phyloP scores from a whole-genome alignment of 1,140 invertebrate genomes.

The Harpegnathos saltator region DNA sequence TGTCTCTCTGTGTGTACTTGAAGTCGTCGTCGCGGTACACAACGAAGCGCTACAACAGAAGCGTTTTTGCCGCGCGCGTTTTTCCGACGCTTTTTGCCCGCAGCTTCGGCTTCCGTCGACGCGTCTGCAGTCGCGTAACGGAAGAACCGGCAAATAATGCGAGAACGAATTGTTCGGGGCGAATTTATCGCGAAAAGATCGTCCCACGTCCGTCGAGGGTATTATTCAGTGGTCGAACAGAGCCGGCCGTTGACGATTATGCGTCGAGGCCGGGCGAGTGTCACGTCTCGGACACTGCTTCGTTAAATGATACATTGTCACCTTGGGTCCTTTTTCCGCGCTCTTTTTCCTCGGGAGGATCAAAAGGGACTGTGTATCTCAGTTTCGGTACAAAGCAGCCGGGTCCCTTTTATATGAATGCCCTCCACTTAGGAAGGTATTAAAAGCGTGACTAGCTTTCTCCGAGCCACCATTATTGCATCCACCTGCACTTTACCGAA shows the following conservation, averaged over 20 bases:
- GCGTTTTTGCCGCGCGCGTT: not conserved
- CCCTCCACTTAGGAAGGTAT: constrained; percentile 11
- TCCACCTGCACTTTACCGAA: constrained; percentile 40
- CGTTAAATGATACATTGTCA: no score
- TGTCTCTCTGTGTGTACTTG: no score
- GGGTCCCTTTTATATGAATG: not conserved
- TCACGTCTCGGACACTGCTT: no score
- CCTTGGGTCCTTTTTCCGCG: no score
- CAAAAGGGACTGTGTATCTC: not conserved
- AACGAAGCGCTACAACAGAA: not conserved
- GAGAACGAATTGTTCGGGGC: no score
- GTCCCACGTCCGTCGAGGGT: no score
- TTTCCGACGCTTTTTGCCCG: not conserved
- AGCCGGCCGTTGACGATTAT: no score
- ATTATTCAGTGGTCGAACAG: no score
- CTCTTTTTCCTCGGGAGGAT: not conserved
- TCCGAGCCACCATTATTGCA: constrained; percentile 18
- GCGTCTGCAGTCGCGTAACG: not conserved
- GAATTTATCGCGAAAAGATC: not conserved
- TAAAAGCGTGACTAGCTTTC: constrained; percentile 26
- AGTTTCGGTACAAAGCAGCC: not conserved
- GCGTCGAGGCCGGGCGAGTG: no score
- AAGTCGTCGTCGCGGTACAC: no score
- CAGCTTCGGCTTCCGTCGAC: not conserved
- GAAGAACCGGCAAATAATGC: not conserved